Percentiles rank a stretch among this genome's conserved stretches.
These are phyloP conservation scores for Botrylloides violaceus DNA, from an alignment of 23 tunicate species.

Conservation along the genomic window DNA sequence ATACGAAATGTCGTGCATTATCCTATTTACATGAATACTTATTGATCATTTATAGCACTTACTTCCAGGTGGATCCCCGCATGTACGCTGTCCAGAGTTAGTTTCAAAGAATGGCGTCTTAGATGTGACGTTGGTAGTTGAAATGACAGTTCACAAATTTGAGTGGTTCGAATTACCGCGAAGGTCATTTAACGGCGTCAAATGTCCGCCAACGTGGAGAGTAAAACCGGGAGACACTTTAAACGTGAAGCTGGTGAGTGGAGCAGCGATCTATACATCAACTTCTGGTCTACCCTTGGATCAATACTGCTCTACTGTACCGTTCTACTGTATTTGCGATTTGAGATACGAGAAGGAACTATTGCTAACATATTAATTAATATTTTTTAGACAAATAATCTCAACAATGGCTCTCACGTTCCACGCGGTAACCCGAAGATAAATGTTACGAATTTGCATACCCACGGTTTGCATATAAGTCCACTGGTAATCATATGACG, in stretches of 20 bases:
- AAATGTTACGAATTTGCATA: background rate
- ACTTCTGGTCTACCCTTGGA: no score
- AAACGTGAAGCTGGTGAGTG: background rate
- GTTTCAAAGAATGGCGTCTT: background rate
- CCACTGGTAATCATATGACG: background rate
- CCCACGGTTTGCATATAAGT: background rate
- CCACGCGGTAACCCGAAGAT: background rate
- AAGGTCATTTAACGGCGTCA: background rate
- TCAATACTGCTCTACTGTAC: no score
- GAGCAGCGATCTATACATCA: no score
- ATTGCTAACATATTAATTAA: background rate
- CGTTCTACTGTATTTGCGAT: no score
- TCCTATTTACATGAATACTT: no score
- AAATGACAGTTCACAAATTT: background rate
- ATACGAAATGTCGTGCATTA: no score
- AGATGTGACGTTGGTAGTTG: background rate
- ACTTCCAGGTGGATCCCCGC: background rate
- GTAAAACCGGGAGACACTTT: background rate
- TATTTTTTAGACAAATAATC: background rate
- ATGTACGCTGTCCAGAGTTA: background rate
- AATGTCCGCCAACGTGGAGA: background rate
- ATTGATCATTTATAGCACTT: no score
- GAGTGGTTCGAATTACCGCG: background rate
- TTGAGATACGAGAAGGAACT: no score
- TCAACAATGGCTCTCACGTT: background rate